Base-by-base conservation (phyloP, 2,888 invertebrate genomes). In the Lithophane semibrunnea region DNA sequence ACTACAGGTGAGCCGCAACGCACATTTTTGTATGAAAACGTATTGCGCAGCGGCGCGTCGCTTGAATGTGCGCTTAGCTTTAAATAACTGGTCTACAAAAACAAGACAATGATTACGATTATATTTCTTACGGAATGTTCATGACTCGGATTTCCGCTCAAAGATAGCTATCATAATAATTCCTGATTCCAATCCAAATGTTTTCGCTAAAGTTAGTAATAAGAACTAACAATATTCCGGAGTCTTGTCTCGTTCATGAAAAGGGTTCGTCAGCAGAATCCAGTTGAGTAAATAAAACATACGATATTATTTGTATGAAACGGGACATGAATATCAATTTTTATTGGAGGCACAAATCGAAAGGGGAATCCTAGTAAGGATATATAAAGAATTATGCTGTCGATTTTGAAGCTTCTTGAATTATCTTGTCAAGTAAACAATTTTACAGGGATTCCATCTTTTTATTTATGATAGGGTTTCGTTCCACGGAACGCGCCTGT, bases 271-370 rank as follows among this genome's bases (percentile, higher is more conserved):
- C 86, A 83, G 84, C 68, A 24, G 72, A 75, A 84, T 69, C 42
- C 65, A 63, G 81, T 71, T 66, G 67, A 85, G 85, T 84, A 84
- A 85, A 85, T 87, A 84, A 85, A 85, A 87, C 87, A 87, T 77
- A 86, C 68, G 75, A 74, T 87, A 85, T 77, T 84, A 87, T 87
- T 87, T 81, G 77, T 84, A 75, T 64, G 73, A 29, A n/a, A 65
- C 81, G 75, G 42, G 75, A 74, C 54, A 61, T 77, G 85, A 84
- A 87, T 87, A 87, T 75, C 42, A 84, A 85, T 73, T 73, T 73
- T 75, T n/a, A 83, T 56, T 70, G 58, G 52, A 63, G 63, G 72
- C 74, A 69, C 58, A 74, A 69, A 75, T 64, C 72, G 68, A 49
- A 70, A 42, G 13, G 52, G 12, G 24, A 68, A 56, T 24, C 49